Evolutionary conservation across 2,888 invertebrate species (phyloP).

Genomic region (Stenchaetothrips biformis): DNA sequence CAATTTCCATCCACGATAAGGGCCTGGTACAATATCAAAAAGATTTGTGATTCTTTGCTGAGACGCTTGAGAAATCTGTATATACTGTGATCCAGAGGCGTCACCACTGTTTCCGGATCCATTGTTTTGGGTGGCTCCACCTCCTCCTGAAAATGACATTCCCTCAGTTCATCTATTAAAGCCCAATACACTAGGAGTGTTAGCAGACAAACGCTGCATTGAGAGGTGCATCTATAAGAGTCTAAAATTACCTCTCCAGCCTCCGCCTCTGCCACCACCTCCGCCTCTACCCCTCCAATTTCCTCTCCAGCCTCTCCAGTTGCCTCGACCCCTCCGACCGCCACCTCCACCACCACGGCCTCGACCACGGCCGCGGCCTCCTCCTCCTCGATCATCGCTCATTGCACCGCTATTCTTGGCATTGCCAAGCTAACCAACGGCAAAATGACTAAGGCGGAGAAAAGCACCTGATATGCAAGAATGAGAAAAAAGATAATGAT

Average conservation of each 20-base stretch:
- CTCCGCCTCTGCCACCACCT: neutral
- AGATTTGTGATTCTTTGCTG: neutral
- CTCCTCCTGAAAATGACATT: neutral
- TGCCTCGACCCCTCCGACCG: neutral
- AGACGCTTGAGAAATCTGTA: neutral
- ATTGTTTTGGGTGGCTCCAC: neutral
- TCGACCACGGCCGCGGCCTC: neutral
- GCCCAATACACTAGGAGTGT: no score
- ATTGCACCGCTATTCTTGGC: neutral
- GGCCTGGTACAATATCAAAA: constrained; percentile 36
- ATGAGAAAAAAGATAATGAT: no score
- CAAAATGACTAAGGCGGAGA: no score
- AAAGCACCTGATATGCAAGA: no score
- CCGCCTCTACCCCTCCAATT: neutral
- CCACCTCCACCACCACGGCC: neutral
- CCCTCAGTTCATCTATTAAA: no score
- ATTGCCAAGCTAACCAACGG: no score
- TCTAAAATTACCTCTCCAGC: neutral
- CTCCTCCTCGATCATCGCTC: neutral
- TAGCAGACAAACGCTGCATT: no score
- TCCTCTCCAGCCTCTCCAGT: neutral
- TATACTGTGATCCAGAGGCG: neutral
- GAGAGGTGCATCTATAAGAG: no score
- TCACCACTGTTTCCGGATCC: neutral
- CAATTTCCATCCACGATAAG: constrained; percentile 67